These are phyloP conservation scores for Callocephalon fimbriatum DNA, from an alignment of 2,113 vertebrate genomes.

Conservation along the genomic window DNA sequence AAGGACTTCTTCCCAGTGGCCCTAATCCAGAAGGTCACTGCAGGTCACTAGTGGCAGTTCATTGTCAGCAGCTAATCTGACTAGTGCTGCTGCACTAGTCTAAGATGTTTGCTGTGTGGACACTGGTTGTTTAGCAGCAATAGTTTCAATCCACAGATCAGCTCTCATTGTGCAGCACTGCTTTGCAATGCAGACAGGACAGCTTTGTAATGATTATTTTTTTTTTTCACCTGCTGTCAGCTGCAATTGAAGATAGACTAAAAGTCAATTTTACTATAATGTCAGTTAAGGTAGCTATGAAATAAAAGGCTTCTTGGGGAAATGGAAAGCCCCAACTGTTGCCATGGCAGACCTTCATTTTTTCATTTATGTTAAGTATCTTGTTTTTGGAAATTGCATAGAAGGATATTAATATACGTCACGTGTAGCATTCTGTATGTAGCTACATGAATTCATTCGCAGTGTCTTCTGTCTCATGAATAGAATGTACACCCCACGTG, in stretches of 20 bases:
- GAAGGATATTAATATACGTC: background rate
- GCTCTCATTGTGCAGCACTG: background rate
- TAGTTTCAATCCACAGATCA: background rate
- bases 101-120: background rate
- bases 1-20: background rate
- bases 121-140: background rate
- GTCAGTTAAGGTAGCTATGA: background rate
- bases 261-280: background rate
- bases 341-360: background rate
- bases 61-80: background rate
- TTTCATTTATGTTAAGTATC: background rate
- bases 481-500: background rate
- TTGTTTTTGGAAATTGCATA: background rate
- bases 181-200: rapidly evolving
- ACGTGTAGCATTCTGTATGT: background rate
- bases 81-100: background rate
- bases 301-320: background rate
- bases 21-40: background rate
- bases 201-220: background rate
- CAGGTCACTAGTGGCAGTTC: background rate
- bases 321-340: background rate
- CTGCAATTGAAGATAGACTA: background rate
- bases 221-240: background rate
- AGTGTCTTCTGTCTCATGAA: background rate
- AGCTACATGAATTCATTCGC: background rate